Conservation (phyloP, 2,888 invertebrate species). For the Drosophila infuscata region DNA sequence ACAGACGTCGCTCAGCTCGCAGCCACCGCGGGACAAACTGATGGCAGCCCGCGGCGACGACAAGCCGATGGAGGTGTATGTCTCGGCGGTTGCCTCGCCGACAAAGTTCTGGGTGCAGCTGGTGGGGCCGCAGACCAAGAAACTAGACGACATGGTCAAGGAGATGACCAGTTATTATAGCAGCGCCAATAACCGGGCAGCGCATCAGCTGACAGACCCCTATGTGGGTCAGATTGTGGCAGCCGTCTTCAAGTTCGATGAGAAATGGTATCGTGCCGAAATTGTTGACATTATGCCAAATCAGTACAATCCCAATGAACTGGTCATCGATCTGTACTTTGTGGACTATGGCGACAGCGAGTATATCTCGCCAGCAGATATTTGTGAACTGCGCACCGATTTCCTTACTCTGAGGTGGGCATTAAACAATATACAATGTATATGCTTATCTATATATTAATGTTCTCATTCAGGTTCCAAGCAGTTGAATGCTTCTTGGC, state of each 20-base stretch:
- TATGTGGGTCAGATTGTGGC: constrained; percentile 93
- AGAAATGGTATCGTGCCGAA: constrained; percentile 89
- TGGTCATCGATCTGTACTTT: constrained; percentile 90
- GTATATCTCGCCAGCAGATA: constrained; percentile 88
- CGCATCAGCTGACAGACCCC: constrained; percentile 87
- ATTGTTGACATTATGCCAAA: constrained; percentile 88
- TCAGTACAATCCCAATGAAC: constrained; percentile 87
- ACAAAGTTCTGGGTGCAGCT: constrained; percentile 95
- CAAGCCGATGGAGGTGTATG: constrained; percentile 92
- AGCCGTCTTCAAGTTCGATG: constrained; percentile 92
- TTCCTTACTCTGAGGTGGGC: constrained; percentile 84
- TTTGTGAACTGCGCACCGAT: constrained; percentile 91
- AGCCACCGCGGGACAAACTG: constrained; percentile 83
- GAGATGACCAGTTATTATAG: constrained; percentile 94
- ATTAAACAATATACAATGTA: too few species aligned
- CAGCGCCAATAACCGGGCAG: constrained; percentile 87
- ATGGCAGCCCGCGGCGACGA: constrained; percentile 84
- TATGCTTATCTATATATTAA: neutral
- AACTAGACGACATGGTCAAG: constrained; percentile 91
- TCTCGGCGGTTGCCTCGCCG: constrained; percentile 93
- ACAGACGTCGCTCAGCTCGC: constrained; percentile 82
- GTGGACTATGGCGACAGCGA: constrained; percentile 95
- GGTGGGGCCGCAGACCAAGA: constrained; percentile 90
- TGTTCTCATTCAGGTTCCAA: constrained; percentile 86
- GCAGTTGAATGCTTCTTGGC: constrained; percentile 95